Evolutionary conservation across 2,113 vertebrate species (phyloP), one percentile per base, ranked within the genome.

Genomic region (Pelusios castaneus): DNA sequence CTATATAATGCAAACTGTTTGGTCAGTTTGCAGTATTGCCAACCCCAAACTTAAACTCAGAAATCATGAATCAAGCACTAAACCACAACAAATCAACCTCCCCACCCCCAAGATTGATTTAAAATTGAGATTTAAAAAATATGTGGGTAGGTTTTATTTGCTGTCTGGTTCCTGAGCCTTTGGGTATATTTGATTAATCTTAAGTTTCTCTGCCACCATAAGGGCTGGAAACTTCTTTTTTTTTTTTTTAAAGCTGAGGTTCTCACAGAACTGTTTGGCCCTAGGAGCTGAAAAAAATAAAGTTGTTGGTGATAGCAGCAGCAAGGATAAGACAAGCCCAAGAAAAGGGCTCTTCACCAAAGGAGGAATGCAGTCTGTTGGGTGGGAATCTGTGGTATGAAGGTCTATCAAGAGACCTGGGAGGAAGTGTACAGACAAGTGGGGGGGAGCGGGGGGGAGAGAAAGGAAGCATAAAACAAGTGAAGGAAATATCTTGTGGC

Each of bases 201-300:
- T 82, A 90, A 92, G 84, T 94, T 97, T 93, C 90, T 91, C 94
- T 95, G 96, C 91, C 95, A 96, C 93, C 76, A 91, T 1, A 67
- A 97, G 82, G 89, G 90, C 91, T 96, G 95, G 94, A 96, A 97
- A 95, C 84, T 4, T 14, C 13, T 51, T 95, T 91, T 90, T 76
- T 95, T 60, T 60, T 49, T 95, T 87, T n/a, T n/a, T 16, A 89
- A 95, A 84, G 93, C 95, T 95, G 96, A 97, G 54, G 89, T 94
- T 97, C 92, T 95, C 95, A 97, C 94, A 80, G 96, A 95, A 95
- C 97, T 91, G 97, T 95, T 97, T 95, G 90, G 89, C 91, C 87
- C 49, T 90, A 87, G 86, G 95, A 97, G 84, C 92, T 89, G 93
- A 95, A 97, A 97, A 95, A 95, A 82, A 88, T 7, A 90, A 95